Percentiles rank a stretch among this genome's conserved stretches.
Evolutionary conservation across 2,113 vertebrate species (phyloP).

Genomic region (Pygoscelis antarcticus): DNA sequence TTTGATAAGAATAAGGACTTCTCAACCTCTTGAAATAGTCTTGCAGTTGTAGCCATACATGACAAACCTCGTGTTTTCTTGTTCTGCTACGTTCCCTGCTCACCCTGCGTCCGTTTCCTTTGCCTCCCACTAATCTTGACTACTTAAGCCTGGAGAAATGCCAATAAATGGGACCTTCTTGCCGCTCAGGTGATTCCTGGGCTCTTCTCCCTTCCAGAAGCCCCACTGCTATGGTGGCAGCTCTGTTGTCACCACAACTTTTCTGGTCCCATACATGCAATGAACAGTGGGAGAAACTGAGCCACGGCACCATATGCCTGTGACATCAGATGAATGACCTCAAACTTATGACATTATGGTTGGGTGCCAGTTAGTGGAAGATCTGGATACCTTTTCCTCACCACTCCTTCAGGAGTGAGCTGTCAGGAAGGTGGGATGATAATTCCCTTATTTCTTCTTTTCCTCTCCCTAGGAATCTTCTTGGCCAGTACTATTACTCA

Average conservation of each 20-base stretch:
- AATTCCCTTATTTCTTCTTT: not conserved
- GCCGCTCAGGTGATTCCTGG: not conserved
- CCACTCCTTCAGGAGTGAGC: not conserved
- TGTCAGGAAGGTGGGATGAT: not conserved
- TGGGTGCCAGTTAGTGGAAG: not conserved
- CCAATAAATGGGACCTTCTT: not conserved
- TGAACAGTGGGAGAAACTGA: not conserved
- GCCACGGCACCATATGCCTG: not conserved
- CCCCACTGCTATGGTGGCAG: not conserved
- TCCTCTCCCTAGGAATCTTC: not conserved
- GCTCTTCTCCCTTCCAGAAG: not conserved
- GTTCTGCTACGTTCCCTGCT: not conserved
- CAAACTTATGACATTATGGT: not conserved
- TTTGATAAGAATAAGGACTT: not conserved
- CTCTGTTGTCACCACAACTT: not conserved
- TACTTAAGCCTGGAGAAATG: not conserved
- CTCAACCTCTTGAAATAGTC: not conserved
- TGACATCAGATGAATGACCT: not conserved
- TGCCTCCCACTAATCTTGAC: not conserved
- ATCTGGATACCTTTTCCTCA: not conserved
- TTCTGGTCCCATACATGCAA: not conserved
- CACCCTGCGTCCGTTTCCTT: fast-evolving
- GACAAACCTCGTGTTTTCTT: not conserved
- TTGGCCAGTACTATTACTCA: not conserved
- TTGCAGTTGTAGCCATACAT: not conserved